Evolutionary conservation across 2,113 vertebrate genomes (phyloP).

Genomic region (Chascanopsetta lugubris): DNA sequence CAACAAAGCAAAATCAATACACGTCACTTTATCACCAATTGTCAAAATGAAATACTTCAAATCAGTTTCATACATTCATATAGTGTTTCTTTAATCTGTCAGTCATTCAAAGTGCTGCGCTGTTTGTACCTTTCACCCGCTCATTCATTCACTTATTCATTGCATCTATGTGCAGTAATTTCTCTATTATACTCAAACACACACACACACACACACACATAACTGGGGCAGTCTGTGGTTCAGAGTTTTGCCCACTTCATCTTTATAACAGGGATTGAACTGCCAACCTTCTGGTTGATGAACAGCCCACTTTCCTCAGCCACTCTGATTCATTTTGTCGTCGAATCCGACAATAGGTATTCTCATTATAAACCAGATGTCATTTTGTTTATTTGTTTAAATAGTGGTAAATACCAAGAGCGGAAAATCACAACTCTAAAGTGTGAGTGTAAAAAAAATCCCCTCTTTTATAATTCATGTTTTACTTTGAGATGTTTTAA

Average conservation of each 20-base stretch:
- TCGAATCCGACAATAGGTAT: neutral
- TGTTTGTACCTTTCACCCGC: neutral
- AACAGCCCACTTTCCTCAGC: too few relatives aligned
- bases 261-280: neutral
- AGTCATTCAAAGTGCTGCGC: too few relatives aligned
- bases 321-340: neutral
- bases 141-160: neutral
- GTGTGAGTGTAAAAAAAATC: slow-evolving; percentile 24
- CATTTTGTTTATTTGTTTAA: slow-evolving; percentile 5
- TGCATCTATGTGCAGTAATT: neutral
- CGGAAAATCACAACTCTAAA: slow-evolving; percentile 37
- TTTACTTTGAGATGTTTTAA: slow-evolving; percentile 59
- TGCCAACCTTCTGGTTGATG: too few relatives aligned
- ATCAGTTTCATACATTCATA: too few relatives aligned
- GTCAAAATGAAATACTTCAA: too few relatives aligned
- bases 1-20: too few relatives aligned
- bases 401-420: slow-evolving; percentile 10
- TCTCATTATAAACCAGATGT: neutral
- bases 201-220: neutral
- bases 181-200: neutral
- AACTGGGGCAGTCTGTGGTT: neutral
- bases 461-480: slow-evolving; percentile 68
- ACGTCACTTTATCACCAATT: too few relatives aligned
- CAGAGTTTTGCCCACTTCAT: neutral
- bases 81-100: too few relatives aligned